phyloP scores from a whole-genome alignment of 2,888 invertebrate species.

The Keiferia lycopersicella region DNA sequence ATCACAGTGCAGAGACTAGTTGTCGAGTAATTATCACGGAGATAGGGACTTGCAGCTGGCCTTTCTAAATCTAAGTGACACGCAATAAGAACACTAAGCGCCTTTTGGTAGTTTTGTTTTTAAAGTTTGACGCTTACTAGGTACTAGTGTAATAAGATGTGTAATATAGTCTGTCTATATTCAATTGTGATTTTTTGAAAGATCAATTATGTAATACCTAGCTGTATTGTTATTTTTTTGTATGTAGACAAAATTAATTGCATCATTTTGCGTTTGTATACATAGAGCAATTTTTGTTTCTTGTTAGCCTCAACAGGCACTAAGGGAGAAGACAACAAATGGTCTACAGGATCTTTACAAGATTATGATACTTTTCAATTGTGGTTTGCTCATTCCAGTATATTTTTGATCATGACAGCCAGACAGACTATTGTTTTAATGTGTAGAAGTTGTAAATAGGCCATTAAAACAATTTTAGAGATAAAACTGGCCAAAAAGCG shows the following conservation, averaged over 20 bases:
- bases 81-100: conserved; percentile 48
- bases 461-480: conserved; percentile 32
- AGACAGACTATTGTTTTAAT: conserved; percentile 30
- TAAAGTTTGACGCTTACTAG: conserved; percentile 62
- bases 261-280: conserved; percentile 5
- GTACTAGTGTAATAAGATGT: conserved; percentile 61
- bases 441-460: conserved; percentile 43
- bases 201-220: conserved; percentile 33
- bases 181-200: conserved; percentile 14
- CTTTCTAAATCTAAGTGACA: conserved; percentile 56
- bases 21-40: conserved; percentile 26
- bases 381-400: background rate
- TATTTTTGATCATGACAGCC: conserved; percentile 14
- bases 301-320: background rate
- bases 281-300: background rate
- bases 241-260: conserved; percentile 19
- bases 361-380: conserved; percentile 7
- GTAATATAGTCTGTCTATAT: conserved; percentile 26
- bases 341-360: conserved; percentile 1
- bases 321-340: background rate
- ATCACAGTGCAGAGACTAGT: conserved; percentile 68
- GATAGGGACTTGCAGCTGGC: conserved; percentile 41
- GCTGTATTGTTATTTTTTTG: conserved; percentile 3
- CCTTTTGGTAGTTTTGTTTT: conserved; percentile 57
- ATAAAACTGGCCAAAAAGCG: conserved; percentile 42